phyloP scores from a whole-genome alignment of 2,113 vertebrate genomes.

The Actenoides lindsayi region DNA sequence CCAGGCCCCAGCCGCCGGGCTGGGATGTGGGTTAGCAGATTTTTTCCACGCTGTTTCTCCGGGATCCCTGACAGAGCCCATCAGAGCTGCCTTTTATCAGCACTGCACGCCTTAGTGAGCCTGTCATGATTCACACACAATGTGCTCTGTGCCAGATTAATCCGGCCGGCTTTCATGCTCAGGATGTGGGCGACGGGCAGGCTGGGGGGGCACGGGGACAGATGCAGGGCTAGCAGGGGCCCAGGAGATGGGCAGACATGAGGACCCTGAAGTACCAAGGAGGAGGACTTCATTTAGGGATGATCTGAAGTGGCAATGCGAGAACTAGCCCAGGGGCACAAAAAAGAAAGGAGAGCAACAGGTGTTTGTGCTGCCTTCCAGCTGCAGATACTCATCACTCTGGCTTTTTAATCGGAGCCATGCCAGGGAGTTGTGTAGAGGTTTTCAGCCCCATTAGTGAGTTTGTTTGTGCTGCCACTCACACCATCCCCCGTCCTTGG shows the following conservation, averaged over 20 bases:
- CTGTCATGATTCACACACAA: conserved; percentile 86
- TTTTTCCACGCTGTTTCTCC: conserved; percentile 64
- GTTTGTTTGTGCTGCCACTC: not conserved
- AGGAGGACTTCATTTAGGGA: not conserved
- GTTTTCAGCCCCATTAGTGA: not conserved
- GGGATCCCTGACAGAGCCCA: conserved; percentile 70
- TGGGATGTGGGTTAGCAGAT: conserved; percentile 64
- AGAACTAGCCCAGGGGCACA: not conserved
- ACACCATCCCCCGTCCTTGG: not conserved
- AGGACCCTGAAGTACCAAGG: not conserved
- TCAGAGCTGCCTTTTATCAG: conserved; percentile 83
- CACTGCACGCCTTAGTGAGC: conserved; percentile 86
- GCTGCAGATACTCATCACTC: not conserved
- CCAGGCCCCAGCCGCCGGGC: conserved; percentile 9
- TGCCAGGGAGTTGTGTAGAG: not conserved
- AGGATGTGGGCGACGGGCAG: conserved; percentile 54
- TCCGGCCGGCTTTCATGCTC: conserved; percentile 76
- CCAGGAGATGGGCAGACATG: not conserved
- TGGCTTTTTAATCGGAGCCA: not conserved
- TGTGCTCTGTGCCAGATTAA: conserved; percentile 85
- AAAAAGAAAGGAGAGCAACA: not conserved
- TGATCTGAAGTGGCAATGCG: not conserved
- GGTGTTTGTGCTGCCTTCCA: not conserved
- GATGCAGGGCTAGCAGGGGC: not conserved
- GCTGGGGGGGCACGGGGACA: not conserved